Evolutionary conservation across 1,140 invertebrate genomes (phyloP).

Genomic region (Formica exsecta): DNA sequence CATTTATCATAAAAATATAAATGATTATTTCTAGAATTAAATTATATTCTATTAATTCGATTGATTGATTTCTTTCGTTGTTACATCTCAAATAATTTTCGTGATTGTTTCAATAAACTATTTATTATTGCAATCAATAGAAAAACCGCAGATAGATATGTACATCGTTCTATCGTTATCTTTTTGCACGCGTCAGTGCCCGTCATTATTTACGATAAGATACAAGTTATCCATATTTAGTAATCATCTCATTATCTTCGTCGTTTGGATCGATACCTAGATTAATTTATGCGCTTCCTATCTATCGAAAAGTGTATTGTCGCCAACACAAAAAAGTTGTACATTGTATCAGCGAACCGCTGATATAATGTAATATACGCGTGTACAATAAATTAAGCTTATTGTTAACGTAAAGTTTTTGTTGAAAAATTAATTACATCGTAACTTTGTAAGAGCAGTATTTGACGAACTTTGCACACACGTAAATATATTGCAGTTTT

Average conservation of each 20-base stretch:
- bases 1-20: not conserved
- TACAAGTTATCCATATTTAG: slow-evolving; percentile 56
- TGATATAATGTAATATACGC: not conserved
- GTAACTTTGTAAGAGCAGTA: not conserved
- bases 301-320: not conserved
- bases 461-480: not conserved
- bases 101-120: not conserved
- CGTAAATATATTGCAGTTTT: not conserved
- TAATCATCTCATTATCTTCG: slow-evolving; percentile 35
- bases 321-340: not conserved
- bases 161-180: slow-evolving; percentile 30
- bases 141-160: not conserved
- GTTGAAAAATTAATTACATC: slow-evolving; percentile 27
- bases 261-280: slow-evolving; percentile 52
- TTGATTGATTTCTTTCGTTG: not conserved
- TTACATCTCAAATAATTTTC: slow-evolving; percentile 4
- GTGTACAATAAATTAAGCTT: not conserved
- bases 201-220: slow-evolving; percentile 68
- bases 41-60: not conserved
- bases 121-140: not conserved
- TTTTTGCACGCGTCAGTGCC: slow-evolving; percentile 55
- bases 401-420: slow-evolving; percentile 14
- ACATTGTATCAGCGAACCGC: not conserved
- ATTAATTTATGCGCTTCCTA: slow-evolving; percentile 20
- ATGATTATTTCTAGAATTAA: not conserved